Percentiles rank a stretch among this genome's conserved stretches.
Evolutionary conservation across 2,888 invertebrate genomes (phyloP).

Genomic region (Mythimna vitellina): DNA sequence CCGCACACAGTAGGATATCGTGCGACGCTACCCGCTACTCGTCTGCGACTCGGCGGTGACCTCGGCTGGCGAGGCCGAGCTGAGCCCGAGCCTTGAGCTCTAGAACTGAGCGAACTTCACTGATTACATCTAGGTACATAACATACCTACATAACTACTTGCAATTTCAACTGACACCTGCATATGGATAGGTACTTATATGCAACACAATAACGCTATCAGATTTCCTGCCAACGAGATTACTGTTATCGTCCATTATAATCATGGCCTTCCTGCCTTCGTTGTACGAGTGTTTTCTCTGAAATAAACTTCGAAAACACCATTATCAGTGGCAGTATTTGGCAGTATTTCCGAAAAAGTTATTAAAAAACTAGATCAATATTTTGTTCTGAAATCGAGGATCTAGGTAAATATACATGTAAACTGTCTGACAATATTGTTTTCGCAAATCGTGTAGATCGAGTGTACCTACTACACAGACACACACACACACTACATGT

Average conservation of each 20-base stretch:
- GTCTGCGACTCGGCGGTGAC: constrained; percentile 35
- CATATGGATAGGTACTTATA: not conserved
- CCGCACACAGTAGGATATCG: constrained; percentile 50
- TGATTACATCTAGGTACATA: constrained; percentile 1
- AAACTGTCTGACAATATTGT: constrained; percentile 19
- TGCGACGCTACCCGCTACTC: constrained; percentile 12
- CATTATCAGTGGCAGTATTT: not conserved
- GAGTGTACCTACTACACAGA: constrained; percentile 17
- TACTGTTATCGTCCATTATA: constrained; percentile 33
- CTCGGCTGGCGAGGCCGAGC: constrained; percentile 51
- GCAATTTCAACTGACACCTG: not conserved
- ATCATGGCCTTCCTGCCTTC: constrained; percentile 20
- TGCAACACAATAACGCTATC: constrained; percentile 22
- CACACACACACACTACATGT: constrained; percentile 14
- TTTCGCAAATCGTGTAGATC: constrained; percentile 24
- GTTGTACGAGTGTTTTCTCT: constrained; percentile 1
- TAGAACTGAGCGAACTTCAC: constrained; percentile 28
- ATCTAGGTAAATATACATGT: constrained; percentile 5
- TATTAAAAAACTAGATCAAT: not conserved
- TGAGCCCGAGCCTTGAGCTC: constrained; percentile 10
- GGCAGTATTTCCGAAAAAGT: not conserved
- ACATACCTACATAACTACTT: not conserved
- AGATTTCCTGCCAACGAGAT: constrained; percentile 27
- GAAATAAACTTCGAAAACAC: not conserved
- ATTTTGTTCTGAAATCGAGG: constrained; percentile 7